phyloP scores from a whole-genome alignment of 2,888 invertebrate species.

The Lasioglossum marginatum region DNA sequence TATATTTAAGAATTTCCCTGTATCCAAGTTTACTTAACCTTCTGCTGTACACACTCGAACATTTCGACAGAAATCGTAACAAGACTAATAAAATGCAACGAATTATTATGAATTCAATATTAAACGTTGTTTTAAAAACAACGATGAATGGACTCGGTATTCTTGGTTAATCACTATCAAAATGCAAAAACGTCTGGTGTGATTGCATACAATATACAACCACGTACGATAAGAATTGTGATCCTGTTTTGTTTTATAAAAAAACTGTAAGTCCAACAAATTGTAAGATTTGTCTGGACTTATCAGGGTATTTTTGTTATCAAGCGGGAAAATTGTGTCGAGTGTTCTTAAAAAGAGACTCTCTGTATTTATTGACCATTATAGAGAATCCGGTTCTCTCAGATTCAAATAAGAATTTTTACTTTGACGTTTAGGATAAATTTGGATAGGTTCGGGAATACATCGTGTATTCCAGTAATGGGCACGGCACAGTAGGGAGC shows the following conservation, averaged over 20 bases:
- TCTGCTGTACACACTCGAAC: background rate
- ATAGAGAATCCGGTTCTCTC: background rate
- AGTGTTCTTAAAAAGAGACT: background rate
- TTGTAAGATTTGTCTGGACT: background rate
- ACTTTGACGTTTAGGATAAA: background rate
- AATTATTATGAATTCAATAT: slow-evolving; percentile 16
- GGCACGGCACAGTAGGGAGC: too few species aligned
- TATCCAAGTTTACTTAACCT: background rate
- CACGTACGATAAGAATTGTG: background rate
- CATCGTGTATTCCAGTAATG: background rate
- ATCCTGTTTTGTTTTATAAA: background rate
- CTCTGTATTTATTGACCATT: background rate
- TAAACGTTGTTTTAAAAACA: background rate
- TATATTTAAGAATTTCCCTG: background rate
- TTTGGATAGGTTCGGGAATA: slow-evolving; percentile 31
- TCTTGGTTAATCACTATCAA: slow-evolving; percentile 5
- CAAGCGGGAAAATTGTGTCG: background rate
- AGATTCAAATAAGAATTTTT: background rate
- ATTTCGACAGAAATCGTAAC: background rate
- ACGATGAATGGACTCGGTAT: slow-evolving; percentile 1
- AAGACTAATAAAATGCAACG: background rate
- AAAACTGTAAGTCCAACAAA: background rate
- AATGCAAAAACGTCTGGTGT: slow-evolving; percentile 15
- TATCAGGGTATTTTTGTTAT: background rate
- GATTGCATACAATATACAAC: background rate